Evolutionary conservation across 1,140 invertebrate species (phyloP).

Genomic region (Conus betulinus): DNA sequence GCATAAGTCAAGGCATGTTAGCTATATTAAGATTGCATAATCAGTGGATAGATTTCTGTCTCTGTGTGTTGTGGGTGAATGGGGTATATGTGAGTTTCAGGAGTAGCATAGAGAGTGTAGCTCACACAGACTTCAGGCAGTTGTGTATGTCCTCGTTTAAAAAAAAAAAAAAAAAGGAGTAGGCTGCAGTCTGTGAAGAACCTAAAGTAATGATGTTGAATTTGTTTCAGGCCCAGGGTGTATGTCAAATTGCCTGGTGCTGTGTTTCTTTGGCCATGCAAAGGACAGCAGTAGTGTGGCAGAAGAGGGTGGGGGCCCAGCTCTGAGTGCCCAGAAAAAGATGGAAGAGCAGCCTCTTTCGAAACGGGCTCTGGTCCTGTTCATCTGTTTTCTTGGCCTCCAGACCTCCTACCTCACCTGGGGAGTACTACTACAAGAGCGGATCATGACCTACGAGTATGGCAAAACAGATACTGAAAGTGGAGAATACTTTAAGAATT

Average conservation of each 20-base stretch:
- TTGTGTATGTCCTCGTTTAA: no score
- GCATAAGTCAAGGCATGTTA: no score
- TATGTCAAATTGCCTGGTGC: slow-evolving; percentile 68
- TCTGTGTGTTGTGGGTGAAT: no score
- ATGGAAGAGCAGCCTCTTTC: slow-evolving; percentile 41
- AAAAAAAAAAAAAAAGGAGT: no score
- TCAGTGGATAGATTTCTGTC: no score
- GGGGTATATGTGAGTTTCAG: no score
- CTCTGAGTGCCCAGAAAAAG: slow-evolving; percentile 28
- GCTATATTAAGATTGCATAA: no score
- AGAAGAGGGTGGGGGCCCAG: slow-evolving; percentile 55
- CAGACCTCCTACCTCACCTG: slow-evolving; percentile 94
- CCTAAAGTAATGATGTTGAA: neutral
- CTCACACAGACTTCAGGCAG: no score
- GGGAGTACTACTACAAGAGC: slow-evolving; percentile 90
- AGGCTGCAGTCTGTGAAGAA: no score
- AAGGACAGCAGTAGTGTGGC: slow-evolving; percentile 61
- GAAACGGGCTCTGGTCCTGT: slow-evolving; percentile 71
- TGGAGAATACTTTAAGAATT: slow-evolving; percentile 87
- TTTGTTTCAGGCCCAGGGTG: slow-evolving; percentile 58
- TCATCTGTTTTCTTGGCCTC: slow-evolving; percentile 90
- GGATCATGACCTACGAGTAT: slow-evolving; percentile 85
- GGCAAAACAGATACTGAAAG: slow-evolving; percentile 50
- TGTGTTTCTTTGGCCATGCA: slow-evolving; percentile 81
- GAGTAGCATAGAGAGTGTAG: no score